Evolutionary conservation across 2,113 vertebrate species (phyloP).

Genomic region (Phyllostomus discolor): DNA sequence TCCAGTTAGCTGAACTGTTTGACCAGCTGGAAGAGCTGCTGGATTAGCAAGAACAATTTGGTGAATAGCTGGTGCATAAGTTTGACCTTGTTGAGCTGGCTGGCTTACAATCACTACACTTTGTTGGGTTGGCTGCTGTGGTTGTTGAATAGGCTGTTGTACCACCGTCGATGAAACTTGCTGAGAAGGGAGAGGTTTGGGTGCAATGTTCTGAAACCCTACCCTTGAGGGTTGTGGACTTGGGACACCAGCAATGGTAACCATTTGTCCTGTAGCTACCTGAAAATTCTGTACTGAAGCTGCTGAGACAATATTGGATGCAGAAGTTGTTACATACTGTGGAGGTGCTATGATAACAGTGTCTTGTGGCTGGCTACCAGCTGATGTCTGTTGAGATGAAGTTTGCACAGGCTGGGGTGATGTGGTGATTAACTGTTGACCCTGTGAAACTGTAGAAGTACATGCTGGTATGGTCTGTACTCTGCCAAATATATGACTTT

Average conservation of each 20-base stretch:
- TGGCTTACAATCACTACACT: slow-evolving; percentile 96
- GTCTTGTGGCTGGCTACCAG: slow-evolving; percentile 86
- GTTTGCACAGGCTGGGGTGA: slow-evolving; percentile 80
- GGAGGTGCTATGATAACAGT: slow-evolving; percentile 87
- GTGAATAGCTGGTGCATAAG: slow-evolving; percentile 95
- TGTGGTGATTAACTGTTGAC: slow-evolving; percentile 86
- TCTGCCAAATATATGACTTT: slow-evolving; percentile 94
- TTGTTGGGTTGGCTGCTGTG: slow-evolving; percentile 86
- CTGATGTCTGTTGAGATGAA: slow-evolving; percentile 83
- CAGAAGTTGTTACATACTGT: slow-evolving; percentile 85
- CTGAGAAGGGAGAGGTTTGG: slow-evolving; percentile 92
- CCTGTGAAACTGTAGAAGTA: slow-evolving; percentile 86
- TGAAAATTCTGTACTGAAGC: slow-evolving; percentile 91
- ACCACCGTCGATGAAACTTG: slow-evolving; percentile 82
- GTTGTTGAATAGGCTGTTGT: slow-evolving; percentile 81
- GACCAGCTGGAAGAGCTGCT: slow-evolving; percentile 86
- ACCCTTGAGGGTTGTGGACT: slow-evolving; percentile 90
- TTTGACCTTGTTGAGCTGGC: slow-evolving; percentile 89
- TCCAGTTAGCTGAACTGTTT: slow-evolving; percentile 91
- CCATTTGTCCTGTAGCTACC: slow-evolving; percentile 87
- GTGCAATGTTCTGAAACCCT: slow-evolving; percentile 97
- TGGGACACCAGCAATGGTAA: slow-evolving; percentile 88
- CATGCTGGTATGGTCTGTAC: slow-evolving; percentile 91
- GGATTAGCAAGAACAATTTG: slow-evolving; percentile 97
- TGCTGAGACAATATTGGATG: slow-evolving; percentile 85